phyloP scores from a whole-genome alignment of 2,113 vertebrate species.

The Chlamydotis undulata region DNA sequence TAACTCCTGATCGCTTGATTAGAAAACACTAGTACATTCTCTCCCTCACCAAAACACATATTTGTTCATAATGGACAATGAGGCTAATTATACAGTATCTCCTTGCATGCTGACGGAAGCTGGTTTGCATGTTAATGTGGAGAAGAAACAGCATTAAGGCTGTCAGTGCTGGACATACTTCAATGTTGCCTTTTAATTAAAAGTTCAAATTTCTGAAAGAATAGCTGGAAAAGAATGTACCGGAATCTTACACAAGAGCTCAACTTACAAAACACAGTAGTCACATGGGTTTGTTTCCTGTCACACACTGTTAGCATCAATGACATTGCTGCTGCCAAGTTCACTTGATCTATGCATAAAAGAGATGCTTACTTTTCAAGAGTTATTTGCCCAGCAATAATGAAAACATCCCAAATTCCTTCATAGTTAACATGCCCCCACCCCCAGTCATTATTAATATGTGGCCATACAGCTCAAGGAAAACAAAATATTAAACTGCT shows the following conservation, averaged over 20 bases:
- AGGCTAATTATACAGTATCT: conserved; percentile 64
- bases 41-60: conserved; percentile 43
- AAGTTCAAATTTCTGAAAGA: conserved; percentile 73
- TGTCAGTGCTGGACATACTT: conserved; percentile 67
- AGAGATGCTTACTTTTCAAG: conserved; percentile 72
- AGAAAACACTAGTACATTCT: conserved; percentile 8
- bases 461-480: background rate
- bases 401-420: conserved; percentile 72
- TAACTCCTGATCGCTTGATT: background rate
- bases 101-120: conserved; percentile 61
- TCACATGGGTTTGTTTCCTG: conserved; percentile 79
- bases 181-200: conserved; percentile 75
- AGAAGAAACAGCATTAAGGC: conserved; percentile 64
- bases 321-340: conserved; percentile 76
- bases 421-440: conserved; percentile 3
- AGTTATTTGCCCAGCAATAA: conserved; percentile 71
- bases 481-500: conserved; percentile 41
- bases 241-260: conserved; percentile 78
- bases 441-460: conserved; percentile 28
- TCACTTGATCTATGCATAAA: conserved; percentile 76
- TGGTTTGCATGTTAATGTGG: conserved; percentile 71
- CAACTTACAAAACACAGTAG: conserved; percentile 75
- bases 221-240: conserved; percentile 75
- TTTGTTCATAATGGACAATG: conserved; percentile 48
- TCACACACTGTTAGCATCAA: conserved; percentile 80